A percentile compares a stretch with the other conserved stretches of the same genome.
Conservation (phyloP, 2,113 vertebrate genomes). For the Monopterus albus region DNA sequence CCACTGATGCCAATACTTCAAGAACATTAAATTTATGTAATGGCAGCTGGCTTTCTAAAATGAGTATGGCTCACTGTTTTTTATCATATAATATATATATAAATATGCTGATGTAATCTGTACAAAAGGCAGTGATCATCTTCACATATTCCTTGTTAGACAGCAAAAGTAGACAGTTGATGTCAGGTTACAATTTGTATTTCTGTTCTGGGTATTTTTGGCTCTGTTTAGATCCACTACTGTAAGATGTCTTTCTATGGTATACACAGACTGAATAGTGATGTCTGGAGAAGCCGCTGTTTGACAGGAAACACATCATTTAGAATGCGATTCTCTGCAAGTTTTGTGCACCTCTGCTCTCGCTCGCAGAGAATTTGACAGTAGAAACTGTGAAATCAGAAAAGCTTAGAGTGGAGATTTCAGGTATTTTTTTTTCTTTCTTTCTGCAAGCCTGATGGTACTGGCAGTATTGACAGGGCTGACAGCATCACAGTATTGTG, state of each 20-base stretch:
- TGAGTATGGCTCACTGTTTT: too few relatives aligned
- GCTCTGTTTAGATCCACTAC: slow-evolving; percentile 49
- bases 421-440: slow-evolving; percentile 13
- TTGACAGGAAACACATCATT: slow-evolving; percentile 38
- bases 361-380: slow-evolving; percentile 12
- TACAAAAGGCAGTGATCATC: too few relatives aligned
- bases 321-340: slow-evolving; percentile 24
- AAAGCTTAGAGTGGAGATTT: slow-evolving; percentile 9
- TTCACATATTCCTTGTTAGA: not conserved
- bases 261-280: slow-evolving; percentile 4
- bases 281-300: slow-evolving; percentile 58
- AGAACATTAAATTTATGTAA: too few relatives aligned
- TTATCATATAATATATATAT: too few relatives aligned
- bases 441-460: not conserved
- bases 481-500: slow-evolving; percentile 8
- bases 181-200: slow-evolving; percentile 35
- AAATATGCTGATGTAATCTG: too few relatives aligned
- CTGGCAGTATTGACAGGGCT: not conserved
- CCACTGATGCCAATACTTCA: too few relatives aligned
- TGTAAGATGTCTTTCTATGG: slow-evolving; percentile 46
- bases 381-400: slow-evolving; percentile 50
- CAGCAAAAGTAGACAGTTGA: not conserved
- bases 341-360: slow-evolving; percentile 38
- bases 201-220: slow-evolving; percentile 39
- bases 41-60: too few relatives aligned